A percentile compares a stretch with the other conserved stretches of the same genome.
These are phyloP conservation scores for Actinostola sp. DNA, from an alignment of 92 coral and sea anemone genomes.

Conservation along the genomic window DNA sequence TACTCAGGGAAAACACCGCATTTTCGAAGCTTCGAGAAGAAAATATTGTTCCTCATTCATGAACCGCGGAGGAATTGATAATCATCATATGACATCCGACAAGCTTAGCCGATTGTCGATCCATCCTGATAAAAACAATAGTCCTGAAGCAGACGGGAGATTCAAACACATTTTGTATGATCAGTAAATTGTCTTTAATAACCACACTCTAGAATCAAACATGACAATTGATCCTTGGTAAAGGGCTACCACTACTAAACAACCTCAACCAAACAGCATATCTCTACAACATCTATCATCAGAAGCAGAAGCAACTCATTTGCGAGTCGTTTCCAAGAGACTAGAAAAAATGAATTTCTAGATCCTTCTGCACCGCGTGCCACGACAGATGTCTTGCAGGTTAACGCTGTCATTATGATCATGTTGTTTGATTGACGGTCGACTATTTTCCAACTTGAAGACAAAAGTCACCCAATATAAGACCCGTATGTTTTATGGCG, in stretches of 20 bases:
- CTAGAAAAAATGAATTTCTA: conserved; percentile 1
- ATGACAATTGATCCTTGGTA: conserved; percentile 65
- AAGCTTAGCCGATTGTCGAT: conserved; percentile 88
- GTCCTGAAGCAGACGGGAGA: conserved; percentile 76
- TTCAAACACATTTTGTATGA: conserved; percentile 75
- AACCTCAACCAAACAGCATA: conserved; percentile 57
- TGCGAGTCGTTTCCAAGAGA: conserved; percentile 58
- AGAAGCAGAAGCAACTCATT: conserved; percentile 72
- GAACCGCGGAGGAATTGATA: background rate
- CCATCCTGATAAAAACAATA: conserved; percentile 89
- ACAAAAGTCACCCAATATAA: no score
- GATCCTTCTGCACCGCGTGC: background rate
- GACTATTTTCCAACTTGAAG: no score
- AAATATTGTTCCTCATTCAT: background rate
- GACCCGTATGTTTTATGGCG: no score
- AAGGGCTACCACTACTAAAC: conserved; percentile 89
- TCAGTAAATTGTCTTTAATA: conserved; percentile 69
- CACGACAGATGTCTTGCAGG: background rate
- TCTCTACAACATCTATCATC: conserved; percentile 70
- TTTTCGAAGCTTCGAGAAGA: conserved; percentile 26
- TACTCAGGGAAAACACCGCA: conserved; percentile 24
- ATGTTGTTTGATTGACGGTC: background rate
- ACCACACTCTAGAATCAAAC: conserved; percentile 69
- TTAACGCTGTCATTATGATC: background rate
- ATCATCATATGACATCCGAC: conserved; percentile 69